These are phyloP conservation scores for Scolopax mira DNA, from an alignment of 2,113 vertebrate species.

Conservation along the genomic window DNA sequence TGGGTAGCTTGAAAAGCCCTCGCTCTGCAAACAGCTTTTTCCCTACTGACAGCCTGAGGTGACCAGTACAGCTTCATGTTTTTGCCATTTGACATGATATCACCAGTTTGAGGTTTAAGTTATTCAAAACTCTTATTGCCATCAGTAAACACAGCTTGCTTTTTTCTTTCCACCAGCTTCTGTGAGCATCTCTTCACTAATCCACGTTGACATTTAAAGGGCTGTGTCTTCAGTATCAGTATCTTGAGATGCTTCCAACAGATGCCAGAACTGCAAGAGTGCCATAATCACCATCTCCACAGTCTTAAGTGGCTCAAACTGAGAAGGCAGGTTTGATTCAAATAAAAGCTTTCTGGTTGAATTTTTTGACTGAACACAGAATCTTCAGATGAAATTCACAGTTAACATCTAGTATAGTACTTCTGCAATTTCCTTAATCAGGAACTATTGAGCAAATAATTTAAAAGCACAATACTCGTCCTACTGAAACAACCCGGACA, in stretches of 20 bases:
- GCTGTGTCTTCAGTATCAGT: not conserved
- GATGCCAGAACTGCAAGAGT: not conserved
- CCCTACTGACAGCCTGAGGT: not conserved
- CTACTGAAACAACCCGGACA: not conserved
- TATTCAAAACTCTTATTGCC: not conserved
- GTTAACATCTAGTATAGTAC: not conserved
- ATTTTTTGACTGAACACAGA: not conserved
- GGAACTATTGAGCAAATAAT: not conserved
- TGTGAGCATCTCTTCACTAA: not conserved
- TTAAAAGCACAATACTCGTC: not conserved
- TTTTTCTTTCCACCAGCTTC: not conserved
- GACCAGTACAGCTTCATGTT: not conserved
- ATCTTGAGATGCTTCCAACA: not conserved
- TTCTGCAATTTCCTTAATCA: not conserved
- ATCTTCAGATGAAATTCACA: not conserved
- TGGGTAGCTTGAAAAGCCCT: not conserved
- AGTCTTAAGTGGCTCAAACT: not conserved
- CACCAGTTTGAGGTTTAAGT: not conserved
- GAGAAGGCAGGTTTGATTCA: not conserved
- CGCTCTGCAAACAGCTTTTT: not conserved
- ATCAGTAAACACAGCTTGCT: not conserved
- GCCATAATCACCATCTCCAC: not conserved
- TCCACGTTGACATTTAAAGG: not conserved
- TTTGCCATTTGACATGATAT: not conserved
- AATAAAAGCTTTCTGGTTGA: not conserved